Base-by-base conservation (phyloP, 2,113 vertebrate species). In the Myrmophylax atrothorax region DNA sequence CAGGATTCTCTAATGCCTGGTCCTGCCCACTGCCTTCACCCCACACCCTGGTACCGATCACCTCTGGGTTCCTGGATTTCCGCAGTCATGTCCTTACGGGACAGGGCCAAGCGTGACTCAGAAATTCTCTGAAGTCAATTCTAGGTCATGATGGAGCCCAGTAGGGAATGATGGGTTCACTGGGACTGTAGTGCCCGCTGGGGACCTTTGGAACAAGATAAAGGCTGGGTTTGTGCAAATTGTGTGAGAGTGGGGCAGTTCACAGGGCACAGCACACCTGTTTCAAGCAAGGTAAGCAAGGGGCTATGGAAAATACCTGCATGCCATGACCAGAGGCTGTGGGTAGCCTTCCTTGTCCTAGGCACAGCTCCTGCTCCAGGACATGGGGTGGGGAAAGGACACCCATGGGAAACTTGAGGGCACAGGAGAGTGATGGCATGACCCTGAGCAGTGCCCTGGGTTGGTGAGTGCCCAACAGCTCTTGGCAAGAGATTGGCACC, bases 151-250 rank as follows among this genome's bases (percentile, higher is more conserved):
- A 69, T 18, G 28, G 31, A 94, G 47, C 24, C 52, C 78, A 14
- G 38, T 60, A 60, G 89, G 47, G 63, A 38, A 35, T n/a, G n/a
- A 91, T 90, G 74, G 46, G 42, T 78, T 87, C 72, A 58, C 44
- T 26, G 23, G 58, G 33, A 17, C 70, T n/a, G 10, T 5, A 5
- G 49, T 85, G 44, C 93, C 87, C 2, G 18, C 28, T 3, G 23
- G 56, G 68, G 72, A 96, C 91, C 96, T 97, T 96, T 97, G 93
- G 94, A 97, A 97, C 87, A 94, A 90, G 97, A 96, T 97, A 96
- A 95, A 64, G 1, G 18, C 76, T 24, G 37, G 53, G 31, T 88
- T 84, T 49, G 44, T 0, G 1, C 0, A 0, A 53, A 11, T 38
- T 62, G 50, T 31, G 50, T 58, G 47, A 93, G 69, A 89, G 46